Base-by-base conservation (phyloP, 1,140 invertebrate species). In the Sipha flava region DNA sequence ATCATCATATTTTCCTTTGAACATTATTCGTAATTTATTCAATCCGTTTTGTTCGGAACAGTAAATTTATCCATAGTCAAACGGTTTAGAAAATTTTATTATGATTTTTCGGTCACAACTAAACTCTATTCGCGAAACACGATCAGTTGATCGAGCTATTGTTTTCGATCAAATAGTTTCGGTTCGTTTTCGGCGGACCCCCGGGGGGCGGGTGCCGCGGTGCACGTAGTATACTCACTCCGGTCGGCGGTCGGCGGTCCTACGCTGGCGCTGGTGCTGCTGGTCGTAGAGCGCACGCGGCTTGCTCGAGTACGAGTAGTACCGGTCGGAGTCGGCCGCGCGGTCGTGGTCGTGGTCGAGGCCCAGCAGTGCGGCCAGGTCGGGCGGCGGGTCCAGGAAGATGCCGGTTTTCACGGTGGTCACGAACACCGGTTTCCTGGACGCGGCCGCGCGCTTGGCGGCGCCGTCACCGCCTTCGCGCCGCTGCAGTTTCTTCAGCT, bases 401-500 rank as follows among this genome's bases (percentile, higher is more conserved):
- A 91, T 89, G 1, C 93, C 92, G 29, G 88, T 90, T 80, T 90
- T 92, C 7, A 94, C 92, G 0, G 92, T 93, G 0, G 92, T 93
- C 49, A 93, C 89, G 83, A 94, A 94, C 80, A 84, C 81, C 3
- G 83, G 83, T 79, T 82, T 62, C 59, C 81, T 43, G 59, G 47
- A 23, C 79, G 52, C 21, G 68, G n/a, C 9, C 14, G 21, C 37
- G 16, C 23, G 31, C 31, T 54, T 37, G 37, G 21, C 40, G 16
- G n/a, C 54, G 9, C 9, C 31, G 21, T 57, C 57, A 52, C 29
- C 40, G 34, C 31, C 57, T 9, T 80, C n/a, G 1, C 40, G 87
- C 64, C 90, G 88, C 79, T 89, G 87, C 14, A 92, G 85, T 31
- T 88, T 88, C 21, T 87, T 86, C 21, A 92, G 84, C 83, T 91